Conservation (phyloP, 2,797 vertebrate species). For the Antrozous pallidus region DNA sequence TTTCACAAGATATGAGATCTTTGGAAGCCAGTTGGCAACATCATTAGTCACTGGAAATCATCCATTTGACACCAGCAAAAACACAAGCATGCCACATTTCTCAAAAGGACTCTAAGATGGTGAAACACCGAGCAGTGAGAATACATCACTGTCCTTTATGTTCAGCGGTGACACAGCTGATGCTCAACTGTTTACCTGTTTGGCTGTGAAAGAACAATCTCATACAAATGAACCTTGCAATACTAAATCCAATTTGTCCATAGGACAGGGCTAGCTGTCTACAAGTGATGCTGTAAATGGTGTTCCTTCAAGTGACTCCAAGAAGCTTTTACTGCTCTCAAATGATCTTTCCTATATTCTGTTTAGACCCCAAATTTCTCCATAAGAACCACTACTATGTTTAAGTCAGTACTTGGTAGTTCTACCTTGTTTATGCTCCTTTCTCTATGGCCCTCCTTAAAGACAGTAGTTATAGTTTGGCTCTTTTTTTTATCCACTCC, state of each 20-base stretch:
- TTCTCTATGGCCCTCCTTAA: background rate
- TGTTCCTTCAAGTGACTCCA: background rate
- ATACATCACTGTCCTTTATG: constrained; percentile 26
- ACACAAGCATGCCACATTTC: background rate
- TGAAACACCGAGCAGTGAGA: background rate
- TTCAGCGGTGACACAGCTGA: background rate
- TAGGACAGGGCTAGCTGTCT: background rate
- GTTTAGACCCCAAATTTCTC: background rate
- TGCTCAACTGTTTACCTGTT: background rate
- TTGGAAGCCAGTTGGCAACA: constrained; percentile 30
- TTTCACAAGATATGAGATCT: constrained; percentile 57
- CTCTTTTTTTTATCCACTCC: background rate
- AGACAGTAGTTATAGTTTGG: background rate
- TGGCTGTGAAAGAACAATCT: background rate
- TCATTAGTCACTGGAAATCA: constrained; percentile 46
- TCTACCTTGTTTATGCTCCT: background rate
- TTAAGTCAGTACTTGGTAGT: background rate
- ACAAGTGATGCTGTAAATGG: background rate
- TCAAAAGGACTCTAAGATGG: constrained; percentile 22
- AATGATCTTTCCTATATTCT: background rate
- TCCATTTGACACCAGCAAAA: constrained; percentile 50
- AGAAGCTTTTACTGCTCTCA: background rate
- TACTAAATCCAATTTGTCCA: constrained; percentile 11
- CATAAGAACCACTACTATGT: background rate
- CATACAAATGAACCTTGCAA: background rate